phyloP scores from a whole-genome alignment of 23 tunicate genomes.

The Aplidium turbinatum region DNA sequence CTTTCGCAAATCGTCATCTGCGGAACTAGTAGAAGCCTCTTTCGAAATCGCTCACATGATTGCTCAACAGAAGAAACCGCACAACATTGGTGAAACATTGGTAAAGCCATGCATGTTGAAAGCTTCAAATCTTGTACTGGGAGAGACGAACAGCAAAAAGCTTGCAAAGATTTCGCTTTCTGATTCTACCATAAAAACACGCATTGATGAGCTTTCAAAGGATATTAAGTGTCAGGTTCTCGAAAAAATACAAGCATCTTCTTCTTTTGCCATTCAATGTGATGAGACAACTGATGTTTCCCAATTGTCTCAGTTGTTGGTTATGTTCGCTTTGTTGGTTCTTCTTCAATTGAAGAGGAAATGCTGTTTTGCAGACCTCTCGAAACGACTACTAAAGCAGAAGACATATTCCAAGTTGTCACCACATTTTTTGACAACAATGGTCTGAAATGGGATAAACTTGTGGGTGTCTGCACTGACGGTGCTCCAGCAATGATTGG shows the following conservation, averaged over 20 bases:
- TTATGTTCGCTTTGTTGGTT: constrained; percentile 48
- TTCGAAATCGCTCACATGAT: no score
- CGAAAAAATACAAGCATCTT: constrained; percentile 18
- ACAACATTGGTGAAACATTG: constrained; percentile 56
- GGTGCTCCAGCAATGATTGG: constrained; percentile 67
- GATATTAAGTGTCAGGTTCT: constrained; percentile 42
- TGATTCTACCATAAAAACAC: constrained; percentile 48
- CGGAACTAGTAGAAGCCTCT: constrained; percentile 58
- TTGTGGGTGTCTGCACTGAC: constrained; percentile 62
- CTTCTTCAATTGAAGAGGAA: constrained; percentile 42
- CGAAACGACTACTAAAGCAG: constrained; percentile 55
- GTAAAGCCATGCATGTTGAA: constrained; percentile 45
- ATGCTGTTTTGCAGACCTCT: constrained; percentile 53
- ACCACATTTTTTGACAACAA: constrained; percentile 35
- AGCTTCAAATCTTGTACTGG: constrained; percentile 37
- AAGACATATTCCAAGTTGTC: constrained; percentile 38
- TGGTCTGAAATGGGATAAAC: constrained; percentile 59
- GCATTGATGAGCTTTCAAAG: constrained; percentile 51
- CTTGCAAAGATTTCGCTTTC: constrained; percentile 35
- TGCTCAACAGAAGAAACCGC: no score
- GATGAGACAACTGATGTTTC: constrained; percentile 68
- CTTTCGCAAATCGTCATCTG: constrained; percentile 32
- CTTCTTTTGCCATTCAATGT: constrained; percentile 49
- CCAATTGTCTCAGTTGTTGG: constrained; percentile 44
- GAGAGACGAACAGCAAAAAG: constrained; percentile 29